Percentiles rank a stretch among this genome's conserved stretches.
Evolutionary conservation across 2,888 invertebrate species (phyloP).

Genomic region (Odontomyia ornata): DNA sequence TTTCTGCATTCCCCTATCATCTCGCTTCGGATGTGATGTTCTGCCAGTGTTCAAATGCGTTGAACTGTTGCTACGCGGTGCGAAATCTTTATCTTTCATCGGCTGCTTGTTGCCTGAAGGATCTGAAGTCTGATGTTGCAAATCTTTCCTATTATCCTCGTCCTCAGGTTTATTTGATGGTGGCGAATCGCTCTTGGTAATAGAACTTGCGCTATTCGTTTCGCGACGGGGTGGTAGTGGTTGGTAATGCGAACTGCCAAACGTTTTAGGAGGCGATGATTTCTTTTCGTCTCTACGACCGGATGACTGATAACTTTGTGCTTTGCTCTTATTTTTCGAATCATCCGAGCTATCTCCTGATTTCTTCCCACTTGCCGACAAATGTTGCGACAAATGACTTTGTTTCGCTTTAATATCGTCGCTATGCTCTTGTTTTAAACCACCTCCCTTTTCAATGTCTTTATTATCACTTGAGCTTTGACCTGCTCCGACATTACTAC

Average conservation of each 20-base stretch:
- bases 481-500: constrained; percentile 54
- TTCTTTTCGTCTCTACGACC: constrained; percentile 53
- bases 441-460: constrained; percentile 53
- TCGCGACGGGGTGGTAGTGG: not conserved
- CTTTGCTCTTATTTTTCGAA: constrained; percentile 52
- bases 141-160: constrained; percentile 81
- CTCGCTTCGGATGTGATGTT: constrained; percentile 54
- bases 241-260: constrained; percentile 51
- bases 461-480: constrained; percentile 52
- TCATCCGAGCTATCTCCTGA: constrained; percentile 50
- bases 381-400: constrained; percentile 73
- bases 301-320: constrained; percentile 51
- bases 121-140: constrained; percentile 71
- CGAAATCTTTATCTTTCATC: constrained; percentile 58
- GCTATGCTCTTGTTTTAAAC: constrained; percentile 57
- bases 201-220: not conserved
- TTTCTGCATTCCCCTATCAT: constrained; percentile 52
- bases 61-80: constrained; percentile 53
- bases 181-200: constrained; percentile 19
- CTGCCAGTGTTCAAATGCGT: constrained; percentile 50
- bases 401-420: constrained; percentile 73
- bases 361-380: constrained; percentile 67
- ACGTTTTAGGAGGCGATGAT: constrained; percentile 55
- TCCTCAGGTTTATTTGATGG: constrained; percentile 52
- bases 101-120: constrained; percentile 54